Conservation (phyloP, 2,888 invertebrate genomes). For the Uloborus plumipes region DNA sequence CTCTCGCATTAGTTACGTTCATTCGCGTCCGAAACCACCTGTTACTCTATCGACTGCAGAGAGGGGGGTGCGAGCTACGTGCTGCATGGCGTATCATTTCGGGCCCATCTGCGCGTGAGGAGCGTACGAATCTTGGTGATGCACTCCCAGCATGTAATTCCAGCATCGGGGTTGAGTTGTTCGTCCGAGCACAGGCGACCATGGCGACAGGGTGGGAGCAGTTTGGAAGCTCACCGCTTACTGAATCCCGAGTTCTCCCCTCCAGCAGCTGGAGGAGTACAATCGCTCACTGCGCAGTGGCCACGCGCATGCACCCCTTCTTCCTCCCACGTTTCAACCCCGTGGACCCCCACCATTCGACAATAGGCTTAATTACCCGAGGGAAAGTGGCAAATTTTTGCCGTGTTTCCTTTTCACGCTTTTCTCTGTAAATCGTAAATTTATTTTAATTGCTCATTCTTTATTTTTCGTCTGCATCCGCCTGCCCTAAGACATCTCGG, state of each 20-base stretch:
- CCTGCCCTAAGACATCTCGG: neutral
- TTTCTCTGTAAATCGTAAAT: slow-evolving; percentile 34
- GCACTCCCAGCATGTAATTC: neutral
- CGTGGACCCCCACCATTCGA: slow-evolving; percentile 3
- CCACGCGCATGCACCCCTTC: slow-evolving; percentile 9
- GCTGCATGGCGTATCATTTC: no score
- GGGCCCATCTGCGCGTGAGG: no score
- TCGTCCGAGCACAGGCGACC: slow-evolving; percentile 14
- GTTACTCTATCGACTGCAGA: no score
- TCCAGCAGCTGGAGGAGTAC: slow-evolving; percentile 18
- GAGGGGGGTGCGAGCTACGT: no score
- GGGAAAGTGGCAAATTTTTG: slow-evolving; percentile 51
- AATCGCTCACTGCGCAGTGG: slow-evolving; percentile 19
- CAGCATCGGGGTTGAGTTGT: neutral
- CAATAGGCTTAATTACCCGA: slow-evolving; percentile 50
- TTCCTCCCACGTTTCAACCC: neutral
- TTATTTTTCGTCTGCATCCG: neutral
- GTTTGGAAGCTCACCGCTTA: slow-evolving; percentile 9
- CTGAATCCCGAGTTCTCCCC: slow-evolving; percentile 25
- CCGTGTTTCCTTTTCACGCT: slow-evolving; percentile 39
- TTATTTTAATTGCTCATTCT: slow-evolving; percentile 32
- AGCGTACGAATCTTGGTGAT: no score
- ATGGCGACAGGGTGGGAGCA: slow-evolving; percentile 11
- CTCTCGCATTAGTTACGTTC: no score
- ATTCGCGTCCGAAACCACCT: no score